Conservation (phyloP, 2,888 invertebrate species). For the Drosophila monieri region DNA sequence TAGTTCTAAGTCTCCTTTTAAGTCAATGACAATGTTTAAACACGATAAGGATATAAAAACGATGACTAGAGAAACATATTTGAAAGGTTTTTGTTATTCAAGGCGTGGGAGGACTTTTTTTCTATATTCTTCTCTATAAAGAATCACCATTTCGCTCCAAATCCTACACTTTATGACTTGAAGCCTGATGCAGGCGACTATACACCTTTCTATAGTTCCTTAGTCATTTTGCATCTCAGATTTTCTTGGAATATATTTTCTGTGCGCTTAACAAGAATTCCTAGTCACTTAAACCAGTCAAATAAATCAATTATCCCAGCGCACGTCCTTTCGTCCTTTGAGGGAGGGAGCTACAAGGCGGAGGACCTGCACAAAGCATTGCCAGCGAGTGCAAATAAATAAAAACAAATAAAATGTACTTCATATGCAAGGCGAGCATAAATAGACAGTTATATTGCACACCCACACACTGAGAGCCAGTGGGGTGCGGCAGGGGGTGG, state of each 20-base stretch:
- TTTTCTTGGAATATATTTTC: not conserved
- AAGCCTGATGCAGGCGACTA: too few relatives aligned
- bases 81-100: not conserved
- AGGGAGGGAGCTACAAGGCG: not conserved
- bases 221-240: not conserved
- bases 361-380: constrained; percentile 8
- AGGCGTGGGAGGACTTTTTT: not conserved
- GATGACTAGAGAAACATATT: constrained; percentile 3
- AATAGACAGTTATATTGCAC: constrained; percentile 72
- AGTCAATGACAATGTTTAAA: constrained; percentile 26
- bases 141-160: too few relatives aligned
- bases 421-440: constrained; percentile 64
- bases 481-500: constrained; percentile 2
- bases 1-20: constrained; percentile 22
- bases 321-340: not conserved
- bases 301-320: constrained; percentile 33
- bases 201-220: too few relatives aligned
- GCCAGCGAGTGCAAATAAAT: constrained; percentile 61
- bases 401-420: constrained; percentile 73
- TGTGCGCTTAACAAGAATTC: not conserved
- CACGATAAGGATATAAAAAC: constrained; percentile 9
- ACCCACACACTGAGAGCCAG: constrained; percentile 19
- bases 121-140: too few relatives aligned
- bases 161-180: too few relatives aligned
- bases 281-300: constrained; percentile 9